Conservation (phyloP, 2,888 invertebrate species). For the Blastobasis adustella region DNA sequence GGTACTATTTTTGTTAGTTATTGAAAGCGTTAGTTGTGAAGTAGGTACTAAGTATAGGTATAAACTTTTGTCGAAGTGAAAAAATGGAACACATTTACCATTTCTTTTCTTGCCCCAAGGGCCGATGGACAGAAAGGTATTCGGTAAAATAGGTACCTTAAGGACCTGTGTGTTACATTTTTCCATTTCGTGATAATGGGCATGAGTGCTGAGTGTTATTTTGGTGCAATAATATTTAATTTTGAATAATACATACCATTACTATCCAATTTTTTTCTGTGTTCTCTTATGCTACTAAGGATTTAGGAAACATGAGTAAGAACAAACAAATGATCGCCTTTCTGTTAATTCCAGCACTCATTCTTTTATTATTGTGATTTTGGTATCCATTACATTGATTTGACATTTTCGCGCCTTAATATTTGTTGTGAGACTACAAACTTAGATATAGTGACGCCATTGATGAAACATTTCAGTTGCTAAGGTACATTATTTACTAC, state of each 20-base stretch:
- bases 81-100: constrained; percentile 4
- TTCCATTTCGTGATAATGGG: constrained; percentile 48
- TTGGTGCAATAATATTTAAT: constrained; percentile 30
- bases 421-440: constrained; percentile 74
- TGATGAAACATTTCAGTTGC: constrained; percentile 6
- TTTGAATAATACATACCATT: constrained; percentile 65
- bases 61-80: not conserved
- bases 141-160: too few species aligned
- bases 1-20: constrained; percentile 9
- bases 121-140: too few species aligned
- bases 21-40: constrained; percentile 11
- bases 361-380: constrained; percentile 74
- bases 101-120: constrained; percentile 17
- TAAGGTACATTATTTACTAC: too few species aligned
- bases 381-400: constrained; percentile 60
- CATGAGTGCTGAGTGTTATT: constrained; percentile 46
- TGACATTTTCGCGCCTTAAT: constrained; percentile 53
- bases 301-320: constrained; percentile 43
- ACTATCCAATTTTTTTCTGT: constrained; percentile 23
- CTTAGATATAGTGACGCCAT: constrained; percentile 42
- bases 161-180: constrained; percentile 28
- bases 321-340: constrained; percentile 64
- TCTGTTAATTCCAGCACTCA: constrained; percentile 76
- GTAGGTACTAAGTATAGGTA: not conserved
- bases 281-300: constrained; percentile 36